phyloP scores from a whole-genome alignment of 2,888 invertebrate species.

The Platycheirus albimanus region DNA sequence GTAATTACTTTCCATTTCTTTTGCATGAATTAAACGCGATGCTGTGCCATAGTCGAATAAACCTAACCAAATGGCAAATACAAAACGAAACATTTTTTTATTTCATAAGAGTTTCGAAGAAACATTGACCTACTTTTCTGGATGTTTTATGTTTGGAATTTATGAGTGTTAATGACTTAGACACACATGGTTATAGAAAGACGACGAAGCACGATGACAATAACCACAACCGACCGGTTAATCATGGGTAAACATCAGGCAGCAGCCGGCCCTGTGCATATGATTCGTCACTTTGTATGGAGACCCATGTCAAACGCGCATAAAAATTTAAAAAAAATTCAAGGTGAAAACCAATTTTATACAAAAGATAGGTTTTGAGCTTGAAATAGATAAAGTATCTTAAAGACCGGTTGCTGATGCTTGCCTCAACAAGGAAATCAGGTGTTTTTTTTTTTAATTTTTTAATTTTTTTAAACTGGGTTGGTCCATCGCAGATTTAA shows the following conservation, averaged over 20 bases:
- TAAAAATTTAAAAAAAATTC: slow-evolving; percentile 29
- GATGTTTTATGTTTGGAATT: slow-evolving; percentile 32
- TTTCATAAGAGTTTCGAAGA: slow-evolving; percentile 69
- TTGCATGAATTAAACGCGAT: slow-evolving; percentile 49
- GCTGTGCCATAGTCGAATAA: slow-evolving; percentile 33
- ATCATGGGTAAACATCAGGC: slow-evolving; percentile 16
- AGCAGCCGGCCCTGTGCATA: slow-evolving; percentile 47
- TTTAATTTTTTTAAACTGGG: slow-evolving; percentile 25
- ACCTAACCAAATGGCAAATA: slow-evolving; percentile 11
- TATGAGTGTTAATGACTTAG: slow-evolving; percentile 53
- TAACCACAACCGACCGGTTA: background rate
- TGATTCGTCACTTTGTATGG: slow-evolving; percentile 61
- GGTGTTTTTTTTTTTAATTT: background rate
- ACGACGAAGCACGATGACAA: slow-evolving; percentile 8
- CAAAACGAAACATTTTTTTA: slow-evolving; percentile 8
- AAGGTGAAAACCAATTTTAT: slow-evolving; percentile 48
- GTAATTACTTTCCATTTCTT: slow-evolving; percentile 38
- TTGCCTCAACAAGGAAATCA: slow-evolving; percentile 40
- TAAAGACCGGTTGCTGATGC: slow-evolving; percentile 39
- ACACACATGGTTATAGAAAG: slow-evolving; percentile 42
- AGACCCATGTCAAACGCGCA: slow-evolving; percentile 49
- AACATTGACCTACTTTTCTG: slow-evolving; percentile 70
- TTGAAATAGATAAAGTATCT: slow-evolving; percentile 10
- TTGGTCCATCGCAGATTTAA: slow-evolving; percentile 27
- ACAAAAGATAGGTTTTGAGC: slow-evolving; percentile 30